Evolutionary conservation across 2,888 invertebrate species (phyloP).

Genomic region (Pherbina coryleti): DNA sequence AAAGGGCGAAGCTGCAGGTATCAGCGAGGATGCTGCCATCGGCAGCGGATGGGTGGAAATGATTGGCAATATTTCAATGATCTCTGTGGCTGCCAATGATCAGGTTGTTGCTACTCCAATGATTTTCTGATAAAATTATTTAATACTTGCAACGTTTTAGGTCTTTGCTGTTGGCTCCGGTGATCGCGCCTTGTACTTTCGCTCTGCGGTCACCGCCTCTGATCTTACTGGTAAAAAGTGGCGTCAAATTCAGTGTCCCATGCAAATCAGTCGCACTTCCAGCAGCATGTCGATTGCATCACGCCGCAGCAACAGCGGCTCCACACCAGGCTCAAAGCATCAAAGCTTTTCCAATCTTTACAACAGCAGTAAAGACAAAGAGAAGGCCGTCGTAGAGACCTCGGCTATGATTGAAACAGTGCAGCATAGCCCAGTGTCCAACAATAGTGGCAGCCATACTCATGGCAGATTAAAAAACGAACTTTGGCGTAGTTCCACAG

Average conservation of each 20-base stretch:
- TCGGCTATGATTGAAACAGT: constrained; percentile 66
- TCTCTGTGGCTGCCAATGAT: constrained; percentile 89
- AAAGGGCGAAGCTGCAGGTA: constrained; percentile 78
- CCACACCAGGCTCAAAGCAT: constrained; percentile 75
- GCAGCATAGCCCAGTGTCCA: constrained; percentile 76
- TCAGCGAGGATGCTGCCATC: constrained; percentile 81
- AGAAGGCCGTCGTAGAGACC: constrained; percentile 67
- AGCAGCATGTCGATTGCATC: constrained; percentile 81
- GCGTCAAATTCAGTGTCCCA: constrained; percentile 83
- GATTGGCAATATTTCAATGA: constrained; percentile 84
- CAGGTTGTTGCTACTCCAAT: constrained; percentile 72
- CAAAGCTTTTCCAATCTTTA: constrained; percentile 77
- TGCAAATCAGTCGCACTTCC: constrained; percentile 86
- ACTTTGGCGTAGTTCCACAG: constrained; percentile 62
- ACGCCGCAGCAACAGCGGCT: constrained; percentile 66
- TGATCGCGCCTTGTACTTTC: constrained; percentile 84
- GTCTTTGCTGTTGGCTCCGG: constrained; percentile 85
- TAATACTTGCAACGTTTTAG: constrained; percentile 41
- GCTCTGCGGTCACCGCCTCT: constrained; percentile 80
- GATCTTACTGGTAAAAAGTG: constrained; percentile 90
- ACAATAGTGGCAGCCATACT: constrained; percentile 67
- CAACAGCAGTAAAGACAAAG: constrained; percentile 66
- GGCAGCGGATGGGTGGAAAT: constrained; percentile 92
- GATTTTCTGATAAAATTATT: neutral
- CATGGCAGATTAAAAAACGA: constrained; percentile 64